phyloP scores from a whole-genome alignment of 2,113 vertebrate species.

The Mionectes macconnelli region DNA sequence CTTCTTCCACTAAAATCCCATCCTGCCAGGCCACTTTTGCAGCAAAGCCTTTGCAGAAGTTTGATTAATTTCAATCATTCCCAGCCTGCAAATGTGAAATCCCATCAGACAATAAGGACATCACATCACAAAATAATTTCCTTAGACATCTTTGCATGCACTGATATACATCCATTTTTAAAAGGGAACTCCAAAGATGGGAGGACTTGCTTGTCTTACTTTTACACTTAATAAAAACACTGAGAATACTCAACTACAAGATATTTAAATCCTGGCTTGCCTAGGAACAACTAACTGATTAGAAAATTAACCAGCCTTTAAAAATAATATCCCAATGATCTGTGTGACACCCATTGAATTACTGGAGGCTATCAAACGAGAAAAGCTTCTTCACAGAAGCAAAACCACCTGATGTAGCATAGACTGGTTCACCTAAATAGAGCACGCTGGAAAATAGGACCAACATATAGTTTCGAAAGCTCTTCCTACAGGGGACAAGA shows the following conservation, averaged over 20 bases:
- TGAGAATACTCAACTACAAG: neutral
- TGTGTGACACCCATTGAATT: neutral
- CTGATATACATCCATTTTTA: neutral
- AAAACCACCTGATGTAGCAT: neutral
- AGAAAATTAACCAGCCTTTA: neutral
- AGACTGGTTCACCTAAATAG: neutral
- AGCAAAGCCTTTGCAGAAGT: neutral
- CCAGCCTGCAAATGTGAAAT: neutral
- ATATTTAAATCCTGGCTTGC: neutral
- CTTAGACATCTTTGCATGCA: neutral
- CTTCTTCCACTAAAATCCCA: neutral
- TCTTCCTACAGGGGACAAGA: neutral
- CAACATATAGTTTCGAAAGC: neutral
- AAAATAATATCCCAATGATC: neutral
- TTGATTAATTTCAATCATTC: neutral
- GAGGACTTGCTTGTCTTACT: neutral
- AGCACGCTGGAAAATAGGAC: neutral
- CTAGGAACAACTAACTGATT: neutral
- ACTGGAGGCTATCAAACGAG: neutral
- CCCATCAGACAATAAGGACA: neutral
- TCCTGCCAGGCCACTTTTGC: neutral
- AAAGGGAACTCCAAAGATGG: neutral
- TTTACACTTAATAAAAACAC: neutral
- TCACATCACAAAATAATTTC: neutral
- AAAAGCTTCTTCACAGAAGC: neutral